Percentiles rank a stretch among this genome's conserved stretches.
phyloP scores from a whole-genome alignment of 2,113 vertebrate species.

The Lepus americanus region DNA sequence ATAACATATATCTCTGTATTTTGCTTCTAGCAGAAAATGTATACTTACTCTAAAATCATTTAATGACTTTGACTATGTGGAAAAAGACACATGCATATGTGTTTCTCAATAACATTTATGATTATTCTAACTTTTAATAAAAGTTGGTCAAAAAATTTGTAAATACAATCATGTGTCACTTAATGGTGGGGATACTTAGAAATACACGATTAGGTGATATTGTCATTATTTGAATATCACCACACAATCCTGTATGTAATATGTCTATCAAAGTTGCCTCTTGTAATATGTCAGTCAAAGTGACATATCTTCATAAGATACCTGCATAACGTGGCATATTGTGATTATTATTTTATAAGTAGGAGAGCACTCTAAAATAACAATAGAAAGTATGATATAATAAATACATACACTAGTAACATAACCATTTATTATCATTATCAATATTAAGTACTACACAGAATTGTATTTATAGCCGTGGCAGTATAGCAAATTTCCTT shows the following conservation, averaged over 20 bases:
- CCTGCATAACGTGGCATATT: neutral
- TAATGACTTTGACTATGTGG: neutral
- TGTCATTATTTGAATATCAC: neutral
- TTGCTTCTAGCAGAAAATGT: neutral
- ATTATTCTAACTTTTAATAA: slow-evolving; percentile 23
- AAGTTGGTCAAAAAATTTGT: neutral
- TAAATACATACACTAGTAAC: no score
- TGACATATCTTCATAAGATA: no score
- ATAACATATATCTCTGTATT: neutral
- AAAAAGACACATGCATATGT: neutral
- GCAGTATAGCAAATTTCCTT: neutral
- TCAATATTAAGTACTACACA: neutral
- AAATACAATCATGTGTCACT: neutral
- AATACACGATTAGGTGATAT: neutral
- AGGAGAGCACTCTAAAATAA: neutral
- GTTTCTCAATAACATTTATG: slow-evolving; percentile 11
- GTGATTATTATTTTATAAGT: neutral
- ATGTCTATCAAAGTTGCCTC: neutral
- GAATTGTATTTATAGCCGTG: neutral
- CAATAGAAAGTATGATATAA: neutral
- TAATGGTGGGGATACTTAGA: neutral
- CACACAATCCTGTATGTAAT: neutral
- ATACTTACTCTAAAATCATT: neutral
- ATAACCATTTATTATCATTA: neutral
- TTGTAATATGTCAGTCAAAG: neutral